Evolutionary conservation across 2,113 vertebrate genomes (phyloP).

Genomic region (Panurus biarmicus): DNA sequence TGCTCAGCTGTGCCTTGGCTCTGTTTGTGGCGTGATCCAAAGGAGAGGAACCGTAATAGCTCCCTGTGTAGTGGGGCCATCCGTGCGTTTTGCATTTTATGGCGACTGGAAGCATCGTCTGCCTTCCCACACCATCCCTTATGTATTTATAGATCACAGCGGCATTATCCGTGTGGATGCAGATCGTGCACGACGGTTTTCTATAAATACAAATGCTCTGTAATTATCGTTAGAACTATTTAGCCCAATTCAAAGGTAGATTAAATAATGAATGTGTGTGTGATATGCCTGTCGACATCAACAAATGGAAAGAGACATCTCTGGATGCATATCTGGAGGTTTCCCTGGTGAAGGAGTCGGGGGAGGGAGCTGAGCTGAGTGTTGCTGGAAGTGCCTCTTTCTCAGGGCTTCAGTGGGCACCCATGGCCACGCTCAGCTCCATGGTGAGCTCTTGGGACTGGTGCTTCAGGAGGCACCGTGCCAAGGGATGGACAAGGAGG

Average conservation of each 20-base stretch:
- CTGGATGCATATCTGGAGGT: constrained; percentile 11
- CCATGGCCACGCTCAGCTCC: fast-evolving
- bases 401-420: fast-evolving
- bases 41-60: neutral
- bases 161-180: neutral
- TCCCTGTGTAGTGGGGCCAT: neutral
- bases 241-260: constrained; percentile 63
- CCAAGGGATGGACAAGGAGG: neutral
- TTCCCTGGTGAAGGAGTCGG: neutral
- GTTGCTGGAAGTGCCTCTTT: neutral
- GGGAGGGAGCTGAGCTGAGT: neutral
- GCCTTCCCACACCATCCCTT: constrained; percentile 5
- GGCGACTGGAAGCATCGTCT: neutral
- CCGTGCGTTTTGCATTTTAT: neutral
- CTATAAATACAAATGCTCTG: constrained; percentile 58
- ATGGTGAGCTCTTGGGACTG: fast-evolving
- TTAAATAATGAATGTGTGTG: constrained; percentile 64
- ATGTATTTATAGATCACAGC: constrained; percentile 17
- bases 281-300: constrained; percentile 37
- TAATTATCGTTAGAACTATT: constrained; percentile 64
- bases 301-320: constrained; percentile 14
- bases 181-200: neutral
- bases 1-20: neutral
- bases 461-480: neutral
- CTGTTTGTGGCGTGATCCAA: fast-evolving